phyloP scores from a whole-genome alignment of 1,140 invertebrate species.

The Ooceraea biroi region DNA sequence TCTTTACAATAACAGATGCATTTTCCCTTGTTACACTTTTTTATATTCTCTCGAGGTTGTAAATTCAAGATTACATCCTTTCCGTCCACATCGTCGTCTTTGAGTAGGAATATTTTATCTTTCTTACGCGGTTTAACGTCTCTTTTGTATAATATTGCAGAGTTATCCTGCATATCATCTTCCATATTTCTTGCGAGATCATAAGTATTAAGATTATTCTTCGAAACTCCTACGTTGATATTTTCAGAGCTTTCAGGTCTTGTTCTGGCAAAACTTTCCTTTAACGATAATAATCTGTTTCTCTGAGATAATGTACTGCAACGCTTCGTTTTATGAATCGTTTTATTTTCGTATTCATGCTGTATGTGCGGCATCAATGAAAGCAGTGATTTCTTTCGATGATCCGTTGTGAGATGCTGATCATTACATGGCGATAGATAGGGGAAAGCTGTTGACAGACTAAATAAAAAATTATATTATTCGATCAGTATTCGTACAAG shows the following conservation, averaged over 20 bases:
- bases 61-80: background rate
- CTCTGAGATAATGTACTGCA: slow-evolving; percentile 50
- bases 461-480: slow-evolving; percentile 40
- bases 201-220: background rate
- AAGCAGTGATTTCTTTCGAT: slow-evolving; percentile 59
- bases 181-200: background rate
- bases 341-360: background rate
- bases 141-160: background rate
- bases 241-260: background rate
- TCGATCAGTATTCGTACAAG: background rate
- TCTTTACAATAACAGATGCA: slow-evolving; percentile 74
- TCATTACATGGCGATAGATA: slow-evolving; percentile 27
- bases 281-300: slow-evolving; percentile 20
- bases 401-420: slow-evolving; percentile 15
- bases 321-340: slow-evolving; percentile 57
- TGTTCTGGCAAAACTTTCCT: background rate
- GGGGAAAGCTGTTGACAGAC: slow-evolving; percentile 9
- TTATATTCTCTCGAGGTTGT: background rate
- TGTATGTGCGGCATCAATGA: slow-evolving; percentile 52
- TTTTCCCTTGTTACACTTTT: slow-evolving; percentile 55
- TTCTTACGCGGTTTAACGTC: background rate
- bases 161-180: background rate
- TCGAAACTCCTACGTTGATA: background rate
- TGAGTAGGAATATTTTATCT: background rate
- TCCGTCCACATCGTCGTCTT: background rate